phyloP scores from a whole-genome alignment of 2,888 invertebrate genomes.

The Aporophyla nigra region DNA sequence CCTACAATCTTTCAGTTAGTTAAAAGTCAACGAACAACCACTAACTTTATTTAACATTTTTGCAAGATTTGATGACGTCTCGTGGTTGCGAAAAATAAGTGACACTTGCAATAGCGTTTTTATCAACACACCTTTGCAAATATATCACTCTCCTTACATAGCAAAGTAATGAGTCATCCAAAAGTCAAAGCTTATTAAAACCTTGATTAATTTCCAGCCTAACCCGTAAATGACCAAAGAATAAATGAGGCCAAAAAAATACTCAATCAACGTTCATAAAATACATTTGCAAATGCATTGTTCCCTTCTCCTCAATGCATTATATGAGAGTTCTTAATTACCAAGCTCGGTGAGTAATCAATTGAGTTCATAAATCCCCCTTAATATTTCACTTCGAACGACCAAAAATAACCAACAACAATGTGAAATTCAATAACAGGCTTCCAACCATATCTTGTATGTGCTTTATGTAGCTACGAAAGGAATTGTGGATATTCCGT shows the following conservation, averaged over 20 bases:
- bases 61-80: background rate
- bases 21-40: no score
- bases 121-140: background rate
- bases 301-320: conserved; percentile 60
- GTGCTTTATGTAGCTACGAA: conserved; percentile 69
- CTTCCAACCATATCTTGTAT: conserved; percentile 77
- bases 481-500: conserved; percentile 68
- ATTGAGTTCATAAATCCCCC: conserved; percentile 70
- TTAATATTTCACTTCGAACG: conserved; percentile 77
- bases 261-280: conserved; percentile 65
- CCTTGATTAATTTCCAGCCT: conserved; percentile 44
- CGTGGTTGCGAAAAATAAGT: background rate
- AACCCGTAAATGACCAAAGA: conserved; percentile 52
- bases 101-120: background rate
- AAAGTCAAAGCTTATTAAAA: conserved; percentile 41
- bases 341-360: conserved; percentile 70
- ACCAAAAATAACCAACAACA: conserved; percentile 81
- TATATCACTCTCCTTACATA: background rate
- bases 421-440: conserved; percentile 83
- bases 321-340: conserved; percentile 75
- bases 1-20: no score
- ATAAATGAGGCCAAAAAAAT: conserved; percentile 61
- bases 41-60: no score
- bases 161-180: conserved; percentile 36
- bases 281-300: conserved; percentile 67